Conservation (phyloP, 2,888 invertebrate genomes). For the Lasioglossum lativentre region DNA sequence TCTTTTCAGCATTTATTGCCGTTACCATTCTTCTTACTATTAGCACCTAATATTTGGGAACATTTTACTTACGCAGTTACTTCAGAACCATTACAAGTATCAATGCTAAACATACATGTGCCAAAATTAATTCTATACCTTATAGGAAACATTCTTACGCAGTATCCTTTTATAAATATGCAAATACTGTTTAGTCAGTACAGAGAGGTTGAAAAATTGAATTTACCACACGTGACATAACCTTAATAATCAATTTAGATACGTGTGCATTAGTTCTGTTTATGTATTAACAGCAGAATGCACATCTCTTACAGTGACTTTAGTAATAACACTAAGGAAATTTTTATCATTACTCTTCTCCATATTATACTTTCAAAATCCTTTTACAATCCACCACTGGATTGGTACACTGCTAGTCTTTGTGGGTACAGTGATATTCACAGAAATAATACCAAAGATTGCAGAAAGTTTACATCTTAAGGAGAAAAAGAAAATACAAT, state of each 20-base stretch:
- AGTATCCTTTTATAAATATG: slow-evolving; percentile 88
- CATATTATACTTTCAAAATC: slow-evolving; percentile 96
- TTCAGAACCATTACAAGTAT: slow-evolving; percentile 87
- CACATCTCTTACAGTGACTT: slow-evolving; percentile 96
- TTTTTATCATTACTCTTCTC: slow-evolving; percentile 98
- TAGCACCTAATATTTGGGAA: slow-evolving; percentile 91
- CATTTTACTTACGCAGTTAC: slow-evolving; percentile 91
- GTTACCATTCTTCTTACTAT: slow-evolving; percentile 94
- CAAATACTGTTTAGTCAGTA: background rate
- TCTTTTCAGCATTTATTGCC: slow-evolving; percentile 93
- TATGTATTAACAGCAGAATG: slow-evolving; percentile 97
- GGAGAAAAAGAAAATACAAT: slow-evolving; percentile 70
- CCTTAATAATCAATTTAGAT: slow-evolving; percentile 84
- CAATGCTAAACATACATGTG: slow-evolving; percentile 87
- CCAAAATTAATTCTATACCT: slow-evolving; percentile 93
- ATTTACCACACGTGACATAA: background rate
- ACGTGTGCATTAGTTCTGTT: slow-evolving; percentile 97
- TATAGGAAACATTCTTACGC: slow-evolving; percentile 93
- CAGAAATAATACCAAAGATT: slow-evolving; percentile 89
- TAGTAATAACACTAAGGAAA: slow-evolving; percentile 98
- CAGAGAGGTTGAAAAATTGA: background rate
- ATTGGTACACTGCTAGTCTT: slow-evolving; percentile 96
- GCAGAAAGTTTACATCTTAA: slow-evolving; percentile 56
- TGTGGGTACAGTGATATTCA: slow-evolving; percentile 96
- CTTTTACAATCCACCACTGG: slow-evolving; percentile 97